Conservation (phyloP, 2,113 vertebrate genomes). For the Patagioenas fasciata region DNA sequence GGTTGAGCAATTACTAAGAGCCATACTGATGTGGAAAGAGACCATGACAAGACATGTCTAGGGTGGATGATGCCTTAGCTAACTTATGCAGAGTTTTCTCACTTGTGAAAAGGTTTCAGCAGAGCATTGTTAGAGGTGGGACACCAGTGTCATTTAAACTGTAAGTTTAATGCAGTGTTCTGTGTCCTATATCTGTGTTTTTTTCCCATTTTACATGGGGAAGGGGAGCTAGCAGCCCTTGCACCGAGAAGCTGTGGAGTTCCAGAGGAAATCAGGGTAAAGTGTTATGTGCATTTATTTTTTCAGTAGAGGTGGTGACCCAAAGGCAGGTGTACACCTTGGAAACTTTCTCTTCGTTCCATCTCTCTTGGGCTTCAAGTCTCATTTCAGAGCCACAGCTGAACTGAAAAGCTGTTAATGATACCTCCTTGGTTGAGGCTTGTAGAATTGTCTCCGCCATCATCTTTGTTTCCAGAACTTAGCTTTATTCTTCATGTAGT, state of each 20-base stretch:
- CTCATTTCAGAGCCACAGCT: neutral
- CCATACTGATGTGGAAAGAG: neutral
- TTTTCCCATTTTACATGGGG: neutral
- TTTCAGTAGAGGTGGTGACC: neutral
- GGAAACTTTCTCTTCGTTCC: neutral
- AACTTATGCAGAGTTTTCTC: neutral
- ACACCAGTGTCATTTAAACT: neutral
- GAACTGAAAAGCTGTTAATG: neutral
- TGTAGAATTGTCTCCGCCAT: neutral
- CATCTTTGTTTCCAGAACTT: neutral
- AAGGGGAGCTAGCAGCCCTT: neutral
- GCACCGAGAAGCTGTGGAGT: neutral
- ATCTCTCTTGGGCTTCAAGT: neutral
- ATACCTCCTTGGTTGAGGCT: neutral
- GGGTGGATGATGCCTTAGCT: neutral
- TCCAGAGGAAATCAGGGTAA: neutral
- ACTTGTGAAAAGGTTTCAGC: neutral
- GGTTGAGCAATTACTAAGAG: neutral
- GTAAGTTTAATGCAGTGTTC: neutral
- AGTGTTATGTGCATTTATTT: neutral
- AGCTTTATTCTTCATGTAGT: neutral
- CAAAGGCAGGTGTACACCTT: neutral
- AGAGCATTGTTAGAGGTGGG: neutral
- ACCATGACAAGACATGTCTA: neutral
- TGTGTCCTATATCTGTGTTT: neutral